Percentiles rank a stretch among this genome's conserved stretches.
Evolutionary conservation across 2,888 invertebrate species (phyloP).

Genomic region (Micoletzkya japonica): DNA sequence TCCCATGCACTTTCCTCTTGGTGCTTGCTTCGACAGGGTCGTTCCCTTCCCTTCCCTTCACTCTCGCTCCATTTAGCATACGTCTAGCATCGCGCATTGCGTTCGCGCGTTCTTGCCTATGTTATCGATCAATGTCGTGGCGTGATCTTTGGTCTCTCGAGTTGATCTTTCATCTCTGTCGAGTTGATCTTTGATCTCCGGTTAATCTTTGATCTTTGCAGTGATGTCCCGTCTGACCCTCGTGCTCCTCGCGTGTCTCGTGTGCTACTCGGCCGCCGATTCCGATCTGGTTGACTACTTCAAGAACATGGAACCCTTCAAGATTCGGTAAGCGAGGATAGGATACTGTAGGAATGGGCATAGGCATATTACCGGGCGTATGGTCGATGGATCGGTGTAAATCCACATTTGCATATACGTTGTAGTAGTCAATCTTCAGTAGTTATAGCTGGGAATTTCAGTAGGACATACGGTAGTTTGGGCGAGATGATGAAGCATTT

Average conservation of each 20-base stretch:
- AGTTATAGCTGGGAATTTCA: too few relatives aligned
- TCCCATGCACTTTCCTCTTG: background rate
- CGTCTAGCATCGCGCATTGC: background rate
- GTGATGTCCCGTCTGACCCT: slow-evolving; percentile 28
- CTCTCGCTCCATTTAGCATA: background rate
- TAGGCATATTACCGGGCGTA: too few relatives aligned
- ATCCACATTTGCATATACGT: too few relatives aligned
- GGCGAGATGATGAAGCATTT: too few relatives aligned
- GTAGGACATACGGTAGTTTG: too few relatives aligned
- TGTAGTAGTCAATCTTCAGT: too few relatives aligned
- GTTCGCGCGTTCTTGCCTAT: background rate
- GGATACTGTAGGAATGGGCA: background rate
- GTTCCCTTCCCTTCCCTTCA: background rate
- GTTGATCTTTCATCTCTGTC: background rate
- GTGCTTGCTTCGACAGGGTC: background rate
- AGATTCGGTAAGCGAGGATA: slow-evolving; percentile 25
- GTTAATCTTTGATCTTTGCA: background rate
- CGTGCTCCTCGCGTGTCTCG: slow-evolving; percentile 16
- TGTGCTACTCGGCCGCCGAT: slow-evolving; percentile 28
- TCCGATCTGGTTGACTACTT: slow-evolving; percentile 28
- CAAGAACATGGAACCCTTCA: slow-evolving; percentile 33
- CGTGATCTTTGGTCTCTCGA: background rate
- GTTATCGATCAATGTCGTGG: background rate
- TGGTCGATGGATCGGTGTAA: too few relatives aligned
- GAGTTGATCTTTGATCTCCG: background rate